A percentile compares a stretch with the other conserved stretches of the same genome.
phyloP scores from a whole-genome alignment of 2,888 invertebrate species.

The Muschampia plurimacula region DNA sequence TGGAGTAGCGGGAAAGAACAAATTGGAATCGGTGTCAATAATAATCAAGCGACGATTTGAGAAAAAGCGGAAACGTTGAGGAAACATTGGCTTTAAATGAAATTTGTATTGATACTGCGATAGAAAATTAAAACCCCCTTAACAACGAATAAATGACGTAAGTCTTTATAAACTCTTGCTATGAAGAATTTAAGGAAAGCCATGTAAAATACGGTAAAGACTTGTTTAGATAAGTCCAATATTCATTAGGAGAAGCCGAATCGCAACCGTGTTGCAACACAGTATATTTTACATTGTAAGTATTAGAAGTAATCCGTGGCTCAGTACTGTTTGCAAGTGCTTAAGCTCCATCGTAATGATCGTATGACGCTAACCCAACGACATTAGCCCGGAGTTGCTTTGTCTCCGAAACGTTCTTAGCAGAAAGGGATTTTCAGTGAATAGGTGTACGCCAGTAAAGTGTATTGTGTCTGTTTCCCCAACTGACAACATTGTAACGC shows the following conservation, averaged over 20 bases:
- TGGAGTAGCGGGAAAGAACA: slow-evolving; percentile 34
- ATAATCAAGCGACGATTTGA: slow-evolving; percentile 28
- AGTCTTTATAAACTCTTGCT: background rate
- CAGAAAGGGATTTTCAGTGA: slow-evolving; percentile 43
- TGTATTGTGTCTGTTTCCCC: slow-evolving; percentile 26
- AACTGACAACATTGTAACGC: slow-evolving; percentile 8
- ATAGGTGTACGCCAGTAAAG: slow-evolving; percentile 36
- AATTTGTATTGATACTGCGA: slow-evolving; percentile 2
- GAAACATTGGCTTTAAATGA: slow-evolving; percentile 9
- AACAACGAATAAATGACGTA: slow-evolving; percentile 3
- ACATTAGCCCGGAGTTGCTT: slow-evolving; percentile 40
- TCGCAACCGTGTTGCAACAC: slow-evolving; percentile 43
- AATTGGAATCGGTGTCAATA: slow-evolving; percentile 35
- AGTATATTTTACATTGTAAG: slow-evolving; percentile 46
- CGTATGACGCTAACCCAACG: slow-evolving; percentile 41
- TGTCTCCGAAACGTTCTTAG: slow-evolving; percentile 38
- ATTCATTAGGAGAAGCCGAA: slow-evolving; percentile 51
- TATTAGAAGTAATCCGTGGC: slow-evolving; percentile 43
- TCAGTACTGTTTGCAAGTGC: slow-evolving; percentile 24
- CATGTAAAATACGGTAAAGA: slow-evolving; percentile 46
- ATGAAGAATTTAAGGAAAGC: background rate
- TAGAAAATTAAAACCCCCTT: background rate
- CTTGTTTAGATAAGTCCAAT: slow-evolving; percentile 49
- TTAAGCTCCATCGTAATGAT: slow-evolving; percentile 38
- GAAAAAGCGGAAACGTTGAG: slow-evolving; percentile 14